Evolutionary conservation across 2,797 vertebrate genomes (phyloP), one percentile per base, ranked within the genome.

Genomic region (Amblyraja radiata): DNA sequence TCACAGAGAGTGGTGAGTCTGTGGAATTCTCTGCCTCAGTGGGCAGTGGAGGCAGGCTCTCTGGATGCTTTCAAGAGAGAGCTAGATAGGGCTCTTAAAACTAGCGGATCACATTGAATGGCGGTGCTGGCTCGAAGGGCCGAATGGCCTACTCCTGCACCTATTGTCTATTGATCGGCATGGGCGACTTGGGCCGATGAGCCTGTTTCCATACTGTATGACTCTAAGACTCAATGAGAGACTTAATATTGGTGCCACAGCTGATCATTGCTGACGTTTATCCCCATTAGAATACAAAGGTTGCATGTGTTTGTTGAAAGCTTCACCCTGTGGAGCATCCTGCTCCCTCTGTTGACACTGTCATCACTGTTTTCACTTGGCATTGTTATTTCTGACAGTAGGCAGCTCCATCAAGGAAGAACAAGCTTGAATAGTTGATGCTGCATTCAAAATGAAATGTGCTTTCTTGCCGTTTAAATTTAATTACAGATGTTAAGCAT

Each of bases 401-500:
- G 58, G 61, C 83, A 65, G 58, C 13, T 86, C 28, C 54, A 9
- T 28, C 28, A 83, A 32, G 80, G 46, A 86, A 28, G 6, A 86
- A n/a, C 83, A 86, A 65, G 58, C 83, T 65, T n/a, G 61, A 32
- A 86, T 86, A 63, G 61, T 65, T 28, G 32, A n/a, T 86, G 58
- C 58, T 16, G 32, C 16, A 86, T 65, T 86, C 28, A n/a, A 65
- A 86, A 86, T 32, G 5, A 28, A 65, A 10, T 86, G 83, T 21
- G 79, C 21, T 54, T 65, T 5, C 18, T 32, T n/a, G 61, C 28
- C 65, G 13, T n/a, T 86, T 63, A 63, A 86, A 65, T 65, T 65
- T 65, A 86, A 86, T 86, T 86, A 86, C 83, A 16, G 25, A n/a
- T 86, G 13, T 63, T 32, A 54, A 84, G n/a, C 61, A n/a, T 86